Evolutionary conservation across 1,140 invertebrate species (phyloP), one percentile per base, ranked within the genome.

Genomic region (Drosophila virilis): DNA sequence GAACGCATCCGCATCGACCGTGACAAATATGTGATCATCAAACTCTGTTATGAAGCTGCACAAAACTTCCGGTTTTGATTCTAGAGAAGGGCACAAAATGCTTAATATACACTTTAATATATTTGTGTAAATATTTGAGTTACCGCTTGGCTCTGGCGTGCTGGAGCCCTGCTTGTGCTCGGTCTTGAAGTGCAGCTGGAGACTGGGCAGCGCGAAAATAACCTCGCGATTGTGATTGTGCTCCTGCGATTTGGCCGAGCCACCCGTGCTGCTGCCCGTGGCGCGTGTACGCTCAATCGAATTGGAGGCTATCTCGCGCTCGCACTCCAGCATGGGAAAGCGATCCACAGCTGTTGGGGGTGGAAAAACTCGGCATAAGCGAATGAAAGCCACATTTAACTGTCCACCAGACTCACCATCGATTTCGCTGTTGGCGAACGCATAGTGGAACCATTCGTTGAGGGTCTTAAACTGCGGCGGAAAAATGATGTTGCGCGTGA

Each of bases 41-140:
- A 99, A 99, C 93, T 99, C 98, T 8, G 98, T 99, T 33, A 99
- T 98, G 92, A 99, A 99, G 92, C 97, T 98, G 93, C 98, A 99
- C 82, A 98, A 96, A 17, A 99, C 97, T 33, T 96, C 93, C 28
- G 98, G 98, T 92, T 97, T 98, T 58, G 95, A 94, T 91, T 96
- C 97, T 97, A 86, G 51, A 88, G 1, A 7, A 51, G 33, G 0
- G 4, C 22, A 28, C 4, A 58, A 37, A 40, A 1, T 35, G 15
- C 3, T 45, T 38, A 12, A 46, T 12, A 37, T 4, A 5, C 22
- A 13, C 9, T 45, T 2, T 52, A 3, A 10, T 48, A 48, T 48
- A 48, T 28, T 28, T 28, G 17, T 4, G 17, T 3, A 12, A 0
- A 3, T 8, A 48, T 45, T 0, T 6, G 7, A 1, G 6, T 80